Conservation (phyloP, 2,888 invertebrate species). For the Drosophila subsilvestris region DNA sequence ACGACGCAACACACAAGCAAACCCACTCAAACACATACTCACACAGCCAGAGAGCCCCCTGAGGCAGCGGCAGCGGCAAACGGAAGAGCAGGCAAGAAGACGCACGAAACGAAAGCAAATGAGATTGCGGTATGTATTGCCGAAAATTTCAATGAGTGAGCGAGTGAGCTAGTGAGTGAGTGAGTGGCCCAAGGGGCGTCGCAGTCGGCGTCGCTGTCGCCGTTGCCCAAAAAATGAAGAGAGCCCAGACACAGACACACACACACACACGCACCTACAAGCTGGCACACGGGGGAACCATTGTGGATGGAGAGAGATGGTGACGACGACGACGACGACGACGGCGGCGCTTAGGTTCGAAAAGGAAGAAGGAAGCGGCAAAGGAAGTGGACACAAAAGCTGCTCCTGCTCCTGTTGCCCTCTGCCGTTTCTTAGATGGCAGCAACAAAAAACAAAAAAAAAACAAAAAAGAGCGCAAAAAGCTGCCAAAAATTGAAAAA, state of each 20-base stretch:
- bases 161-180: constrained; percentile 10
- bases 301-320: constrained; percentile 28
- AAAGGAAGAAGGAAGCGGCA: constrained; percentile 78
- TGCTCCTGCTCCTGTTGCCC: constrained; percentile 17
- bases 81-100: constrained; percentile 15
- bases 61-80: constrained; percentile 7
- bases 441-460: constrained; percentile 8
- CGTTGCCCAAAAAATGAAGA: constrained; percentile 68
- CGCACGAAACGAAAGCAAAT: constrained; percentile 19
- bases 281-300: neutral
- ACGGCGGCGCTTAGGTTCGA: constrained; percentile 68
- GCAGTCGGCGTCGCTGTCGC: constrained; percentile 48
- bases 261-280: constrained; percentile 1
- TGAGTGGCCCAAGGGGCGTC: constrained; percentile 8
- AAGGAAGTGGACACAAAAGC: constrained; percentile 68
- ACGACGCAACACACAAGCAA: constrained; percentile 2
- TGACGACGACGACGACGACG: constrained; percentile 58
- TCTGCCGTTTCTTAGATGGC: constrained; percentile 14
- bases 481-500: constrained; percentile 48
- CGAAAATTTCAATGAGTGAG: constrained; percentile 26
- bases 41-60: neutral
- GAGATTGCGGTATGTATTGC: constrained; percentile 25
- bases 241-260: constrained; percentile 14
- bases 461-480: constrained; percentile 47
- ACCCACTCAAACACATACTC: constrained; percentile 5